Evolutionary conservation across 2,797 vertebrate species (phyloP).

Genomic region (Peromyscus aztecus): DNA sequence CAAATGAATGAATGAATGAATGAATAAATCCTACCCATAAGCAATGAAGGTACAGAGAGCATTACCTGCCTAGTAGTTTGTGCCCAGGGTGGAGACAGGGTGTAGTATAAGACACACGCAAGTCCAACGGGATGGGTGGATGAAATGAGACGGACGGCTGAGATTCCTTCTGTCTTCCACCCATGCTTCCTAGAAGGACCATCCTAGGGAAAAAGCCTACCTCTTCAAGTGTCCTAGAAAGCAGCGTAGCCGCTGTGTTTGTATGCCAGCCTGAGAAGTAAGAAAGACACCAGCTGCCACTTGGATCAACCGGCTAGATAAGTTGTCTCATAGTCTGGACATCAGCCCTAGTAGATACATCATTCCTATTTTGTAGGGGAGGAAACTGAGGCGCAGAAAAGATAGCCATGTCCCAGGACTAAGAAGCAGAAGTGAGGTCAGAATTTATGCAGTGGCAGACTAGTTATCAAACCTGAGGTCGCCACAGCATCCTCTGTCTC

Average conservation of each 20-base stretch:
- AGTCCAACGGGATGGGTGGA: neutral
- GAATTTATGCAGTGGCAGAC: neutral
- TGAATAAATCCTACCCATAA: neutral
- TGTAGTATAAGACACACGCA: too few species aligned
- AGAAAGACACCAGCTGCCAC: too few species aligned
- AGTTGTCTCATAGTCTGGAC: neutral
- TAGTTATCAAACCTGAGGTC: neutral
- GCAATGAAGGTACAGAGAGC: neutral
- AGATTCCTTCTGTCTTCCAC: neutral
- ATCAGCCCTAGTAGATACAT: neutral
- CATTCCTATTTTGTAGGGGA: neutral
- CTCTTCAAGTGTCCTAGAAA: neutral
- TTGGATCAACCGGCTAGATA: accelerated
- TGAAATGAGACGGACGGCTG: neutral
- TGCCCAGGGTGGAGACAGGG: neutral
- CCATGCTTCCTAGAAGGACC: neutral
- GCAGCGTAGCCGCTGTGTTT: neutral
- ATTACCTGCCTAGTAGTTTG: neutral
- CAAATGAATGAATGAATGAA: neutral
- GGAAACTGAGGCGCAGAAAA: neutral
- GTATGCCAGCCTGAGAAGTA: neutral
- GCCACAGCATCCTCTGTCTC: accelerated
- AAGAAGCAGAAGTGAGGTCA: neutral
- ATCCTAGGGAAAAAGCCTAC: neutral
- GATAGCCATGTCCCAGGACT: neutral